phyloP scores from a whole-genome alignment of 2,888 invertebrate genomes.

The Conus canariensis region DNA sequence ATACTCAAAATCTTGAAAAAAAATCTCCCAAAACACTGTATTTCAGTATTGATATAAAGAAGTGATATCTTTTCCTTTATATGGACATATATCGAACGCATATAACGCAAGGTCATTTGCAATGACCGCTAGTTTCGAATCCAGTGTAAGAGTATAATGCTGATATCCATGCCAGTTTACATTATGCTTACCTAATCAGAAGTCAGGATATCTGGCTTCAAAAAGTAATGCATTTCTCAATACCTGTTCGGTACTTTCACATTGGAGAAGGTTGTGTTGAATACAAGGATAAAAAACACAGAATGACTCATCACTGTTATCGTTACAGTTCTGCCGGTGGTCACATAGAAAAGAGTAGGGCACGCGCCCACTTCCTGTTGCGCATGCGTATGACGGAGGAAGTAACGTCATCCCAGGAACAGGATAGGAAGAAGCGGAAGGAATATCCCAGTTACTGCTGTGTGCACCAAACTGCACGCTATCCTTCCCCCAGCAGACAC shows the following conservation, averaged over 20 bases:
- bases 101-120: too few species aligned
- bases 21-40: too few species aligned
- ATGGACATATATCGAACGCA: too few species aligned
- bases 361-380: not conserved
- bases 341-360: slow-evolving; percentile 6
- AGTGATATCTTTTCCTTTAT: too few species aligned
- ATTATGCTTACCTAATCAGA: too few species aligned
- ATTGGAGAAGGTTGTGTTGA: not conserved
- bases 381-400: slow-evolving; percentile 19
- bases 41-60: too few species aligned
- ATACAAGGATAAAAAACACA: not conserved
- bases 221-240: too few species aligned
- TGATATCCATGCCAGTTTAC: too few species aligned
- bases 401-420: not conserved
- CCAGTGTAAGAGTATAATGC: too few species aligned
- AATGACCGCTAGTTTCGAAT: too few species aligned
- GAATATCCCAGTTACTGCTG: not conserved
- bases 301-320: slow-evolving; percentile 11
- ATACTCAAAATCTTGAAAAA: too few species aligned
- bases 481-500: not conserved
- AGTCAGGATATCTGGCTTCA: too few species aligned
- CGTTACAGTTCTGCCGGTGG: not conserved
- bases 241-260: not conserved
- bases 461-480: not conserved
- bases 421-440: not conserved